Evolutionary conservation across 2,888 invertebrate genomes (phyloP), one percentile per base, ranked within the genome.

Genomic region (Volucella bombylans): DNA sequence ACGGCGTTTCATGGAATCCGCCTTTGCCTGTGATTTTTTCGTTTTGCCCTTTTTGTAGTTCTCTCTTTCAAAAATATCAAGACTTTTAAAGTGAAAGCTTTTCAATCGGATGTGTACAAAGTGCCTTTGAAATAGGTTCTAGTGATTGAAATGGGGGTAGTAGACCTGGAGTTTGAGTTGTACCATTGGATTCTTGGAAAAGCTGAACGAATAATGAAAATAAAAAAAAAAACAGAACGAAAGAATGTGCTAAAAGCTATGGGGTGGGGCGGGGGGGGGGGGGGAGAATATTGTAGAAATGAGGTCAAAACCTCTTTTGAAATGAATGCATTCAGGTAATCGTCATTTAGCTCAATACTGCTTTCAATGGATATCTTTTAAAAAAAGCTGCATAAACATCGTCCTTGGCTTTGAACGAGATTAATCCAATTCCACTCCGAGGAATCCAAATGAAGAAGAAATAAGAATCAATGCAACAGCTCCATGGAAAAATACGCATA

Each of bases 251-350:
- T 38, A 54, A 76, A 57, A 57, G 72, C 62, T 15, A 12, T 12
- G 10, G n/a, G 4, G 8, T 2, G 2, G 43, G 38, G 12, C 14
- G 6, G 57, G 61, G 39, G 18, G 38, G 50, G 14, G 14, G 23
- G 12, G 18, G 18, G 18, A 2, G 18, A 2, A 23, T 3, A 23
- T 23, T 23, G 2, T 23, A 23, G 18, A 72, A 82, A 68, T 18
- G 52, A 52, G 82, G 73, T 78, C 78, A 69, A 47, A 59, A 59
- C 31, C 31, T 45, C 65, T 80, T 23, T 80, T 85, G 65, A 67
- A 49, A 47, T 67, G 47, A 61, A 77, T 52, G 41, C 18, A 77
- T 38, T 14, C 18, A 39, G 71, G 43, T 64, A 47, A 45, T 45
- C 57, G 62, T 31, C 69, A 8, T 61, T 71, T 71, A 15, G 57